Evolutionary conservation across 2,888 invertebrate species (phyloP), one percentile per base, ranked within the genome.

Genomic region (Cinara cedri): DNA sequence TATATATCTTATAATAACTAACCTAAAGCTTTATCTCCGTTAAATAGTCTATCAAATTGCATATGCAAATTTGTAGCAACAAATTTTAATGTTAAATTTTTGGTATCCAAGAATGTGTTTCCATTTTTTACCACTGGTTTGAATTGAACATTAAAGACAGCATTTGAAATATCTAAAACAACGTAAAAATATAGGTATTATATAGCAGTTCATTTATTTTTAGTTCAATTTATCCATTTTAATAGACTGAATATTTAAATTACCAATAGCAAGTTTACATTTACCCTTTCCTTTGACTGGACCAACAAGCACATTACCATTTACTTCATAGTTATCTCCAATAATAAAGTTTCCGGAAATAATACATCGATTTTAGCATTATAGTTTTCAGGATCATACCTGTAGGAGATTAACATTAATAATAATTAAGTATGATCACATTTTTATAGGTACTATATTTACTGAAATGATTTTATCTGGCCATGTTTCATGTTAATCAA

Each of bases 331-430:
- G n/a, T 81, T 70, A 0, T 90, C 92, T 3, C 90, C 86, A 83
- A 93, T 89, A 84, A 90, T 84, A 92, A 19, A 1, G 81, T 55
- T 42, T 71, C 19, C n/a, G 62, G 24, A 11, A 49, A 13, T 4
- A 81, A 19, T 24, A 54, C 0, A 1, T 75, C 42, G 9, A 3
- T 3, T 13, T 13, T 13, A 1, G 65, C 0, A 44, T 0, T 24
- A n/a, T n/a, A 1, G 16, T 1, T 19, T n/a, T 8, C 13, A n/a
- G 21, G 1, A 14, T 65, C 24, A n/a, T 65, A 75, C 8, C 74
- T 75, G 21, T 10, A 72, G 62, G 19, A 14, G 1, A 24, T 42
- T 6, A 3, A 34, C 34, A 34, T 4, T 3, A 34, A 34, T 34
- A 34, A 34, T 34, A 4, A 34, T 34, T 34, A 34, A 4, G 34